Base-by-base conservation (phyloP, 2,888 invertebrate species). In the Hirtodrosophila confusa region DNA sequence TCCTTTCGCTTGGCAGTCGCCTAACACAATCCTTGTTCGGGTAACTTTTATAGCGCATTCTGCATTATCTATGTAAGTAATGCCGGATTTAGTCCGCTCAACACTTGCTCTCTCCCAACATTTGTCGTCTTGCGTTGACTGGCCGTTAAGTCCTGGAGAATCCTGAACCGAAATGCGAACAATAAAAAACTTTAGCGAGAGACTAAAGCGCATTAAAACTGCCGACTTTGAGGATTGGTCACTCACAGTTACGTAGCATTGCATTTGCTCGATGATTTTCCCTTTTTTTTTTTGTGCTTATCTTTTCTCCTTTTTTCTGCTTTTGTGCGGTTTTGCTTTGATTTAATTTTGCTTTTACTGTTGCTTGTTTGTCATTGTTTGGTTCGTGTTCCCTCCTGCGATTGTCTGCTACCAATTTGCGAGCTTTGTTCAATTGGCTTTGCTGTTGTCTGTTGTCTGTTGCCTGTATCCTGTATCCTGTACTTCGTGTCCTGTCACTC, bases 271-370 rank as follows among this genome's bases (percentile, higher is more conserved):
- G 17, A 36, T 17, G 17, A 17, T 40, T 43, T 36, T 9, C 36
- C 17, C 24, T 35, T 23, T 41, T 53, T 39, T 33, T 10, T 41
- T 53, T 39, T 33, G 8, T 6, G 36, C 44, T 54, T 66, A 49
- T 62, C 53, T 55, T 39, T 58, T 55, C 48, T 56, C 45, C 44
- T 63, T 56, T 65, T 48, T 45, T 24, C 2, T 43, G 37, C 51
- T 50, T 49, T 66, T 31, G 41, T 80, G 80, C 63, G 82, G 86
- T 66, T 80, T 86, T 78, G 55, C 80, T 83, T 83, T 86, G 86
- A 83, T 83, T 83, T 83, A 83, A 83, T 86, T 83, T 83, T 71
- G 67, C 69, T 72, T 69, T 76, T 73, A 61, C 72, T 60, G 60
- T 57, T 24, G 54, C 45, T 61, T 69, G 69, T 74, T 73, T 76